Conservation (phyloP, 1,140 invertebrate genomes). For the Bombus sibiricus region DNA sequence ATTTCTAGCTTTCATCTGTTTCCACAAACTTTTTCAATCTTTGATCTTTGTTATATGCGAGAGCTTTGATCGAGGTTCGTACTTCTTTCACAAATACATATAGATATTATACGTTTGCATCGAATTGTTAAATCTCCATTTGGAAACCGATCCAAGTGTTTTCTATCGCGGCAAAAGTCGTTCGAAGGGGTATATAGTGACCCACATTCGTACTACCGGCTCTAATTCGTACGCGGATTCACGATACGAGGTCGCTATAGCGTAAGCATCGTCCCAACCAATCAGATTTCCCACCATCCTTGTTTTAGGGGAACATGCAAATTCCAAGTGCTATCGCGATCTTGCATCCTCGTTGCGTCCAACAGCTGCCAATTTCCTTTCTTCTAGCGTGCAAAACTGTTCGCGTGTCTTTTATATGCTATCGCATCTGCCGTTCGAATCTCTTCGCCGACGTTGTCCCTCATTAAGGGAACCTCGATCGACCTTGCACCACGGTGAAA, state of each 20-base stretch:
- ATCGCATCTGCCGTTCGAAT: constrained; percentile 4
- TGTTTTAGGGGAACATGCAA: constrained; percentile 16
- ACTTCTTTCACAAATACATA: not conserved
- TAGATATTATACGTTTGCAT: not conserved
- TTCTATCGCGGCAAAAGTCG: not conserved
- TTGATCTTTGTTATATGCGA: too few species aligned
- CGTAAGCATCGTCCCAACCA: not conserved
- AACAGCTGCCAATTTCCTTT: constrained; percentile 28
- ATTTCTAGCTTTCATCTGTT: not conserved
- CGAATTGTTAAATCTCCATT: not conserved
- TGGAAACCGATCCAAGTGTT: not conserved
- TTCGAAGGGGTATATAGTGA: not conserved
- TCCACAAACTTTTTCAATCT: not conserved
- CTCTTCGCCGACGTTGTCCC: constrained; percentile 3
- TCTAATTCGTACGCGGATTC: not conserved
- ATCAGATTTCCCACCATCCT: constrained; percentile 1
- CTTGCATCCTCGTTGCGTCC: not conserved
- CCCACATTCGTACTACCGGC: not conserved
- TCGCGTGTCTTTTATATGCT: constrained; percentile 35
- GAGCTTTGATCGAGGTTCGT: too few species aligned
- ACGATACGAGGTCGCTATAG: not conserved
- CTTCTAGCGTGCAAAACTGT: constrained; percentile 22
- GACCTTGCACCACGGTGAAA: constrained; percentile 33
- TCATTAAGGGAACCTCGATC: constrained; percentile 13
- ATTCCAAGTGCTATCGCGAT: constrained; percentile 30